Base-by-base conservation (phyloP, 2,797 vertebrate genomes). In the Enteromius fasciolatus region DNA sequence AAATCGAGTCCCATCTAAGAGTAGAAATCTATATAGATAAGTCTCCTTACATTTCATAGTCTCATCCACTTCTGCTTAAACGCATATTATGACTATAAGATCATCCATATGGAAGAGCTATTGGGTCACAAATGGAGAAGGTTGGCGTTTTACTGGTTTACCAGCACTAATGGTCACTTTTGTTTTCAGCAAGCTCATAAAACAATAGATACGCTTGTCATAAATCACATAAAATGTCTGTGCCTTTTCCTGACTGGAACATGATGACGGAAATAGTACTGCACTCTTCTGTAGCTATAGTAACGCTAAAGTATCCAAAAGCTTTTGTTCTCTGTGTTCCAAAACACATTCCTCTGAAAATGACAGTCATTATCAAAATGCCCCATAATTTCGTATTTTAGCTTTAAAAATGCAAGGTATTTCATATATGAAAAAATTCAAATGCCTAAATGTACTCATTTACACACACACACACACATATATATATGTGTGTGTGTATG, bases 241-340 rank as follows among this genome's bases (percentile, higher is more conserved):
- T 70, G 61, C 68, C 3, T 82, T 84, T 86, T 79, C 75, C 68
- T 75, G 39, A 76, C 67, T 80, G 48, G 68, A 82, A 79, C 66
- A 68, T 52, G 73, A 76, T 69, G 82, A 83, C 48, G 50, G 64
- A 81, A 87, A 82, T 84, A 74, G 68, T 80, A 46, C 23, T 84
- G 48, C 75, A 66, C 72, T 82, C 79, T 73, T 78, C 84, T 72
- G 81, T 83, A 85, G 79, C 86, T 87, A 85, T 85, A 84, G 86
- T 81, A 85, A 85, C 75, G 31, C 44, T 81, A 79, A 67, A 69
- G 73, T 83, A 78, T 76, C 80, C 31, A 74, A 81, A 81, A 25
- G 46, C 46, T 69, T 81, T 78, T 80, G 33, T 81, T 78, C 67
- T 67, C 63, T 0, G 10, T 0, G 17, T 75, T 66, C 61, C 72